A percentile compares a stretch with the other conserved stretches of the same genome.
phyloP scores from a whole-genome alignment of 1,140 invertebrate species.

The Meloidogyne floridensis region DNA sequence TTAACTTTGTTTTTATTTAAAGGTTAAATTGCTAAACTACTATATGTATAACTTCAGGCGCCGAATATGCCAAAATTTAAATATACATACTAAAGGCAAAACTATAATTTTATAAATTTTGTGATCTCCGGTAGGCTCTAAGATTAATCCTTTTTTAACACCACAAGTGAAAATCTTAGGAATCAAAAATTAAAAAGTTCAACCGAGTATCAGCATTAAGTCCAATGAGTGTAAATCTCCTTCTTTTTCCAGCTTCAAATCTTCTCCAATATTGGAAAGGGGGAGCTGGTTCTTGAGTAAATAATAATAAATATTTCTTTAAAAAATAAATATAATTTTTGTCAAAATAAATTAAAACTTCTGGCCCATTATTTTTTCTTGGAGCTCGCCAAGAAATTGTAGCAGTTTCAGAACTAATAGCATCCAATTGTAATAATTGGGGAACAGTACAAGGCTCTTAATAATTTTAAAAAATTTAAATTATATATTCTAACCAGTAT shows the following conservation, averaged over 20 bases:
- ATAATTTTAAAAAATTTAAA: constrained; percentile 28
- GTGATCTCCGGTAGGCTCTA: too few species aligned
- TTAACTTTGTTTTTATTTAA: too few species aligned
- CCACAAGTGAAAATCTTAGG: too few species aligned
- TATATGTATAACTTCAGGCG: too few species aligned
- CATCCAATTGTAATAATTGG: constrained; percentile 59
- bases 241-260: constrained; percentile 53
- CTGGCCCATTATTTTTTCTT: constrained; percentile 62
- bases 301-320: constrained; percentile 62
- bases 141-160: too few species aligned
- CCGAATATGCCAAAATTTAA: too few species aligned
- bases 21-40: too few species aligned
- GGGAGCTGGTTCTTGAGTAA: constrained; percentile 62
- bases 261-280: constrained; percentile 61
- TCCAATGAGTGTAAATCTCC: constrained; percentile 59
- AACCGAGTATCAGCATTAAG: constrained; percentile 57
- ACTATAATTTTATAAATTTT: too few species aligned
- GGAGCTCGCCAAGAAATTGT: constrained; percentile 62
- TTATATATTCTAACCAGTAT: constrained; percentile 49
- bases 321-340: constrained; percentile 33
- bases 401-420: constrained; percentile 61
- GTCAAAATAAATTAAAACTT: constrained; percentile 40
- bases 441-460: constrained; percentile 63
- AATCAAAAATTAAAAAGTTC: too few species aligned
- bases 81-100: too few species aligned